phyloP scores from a whole-genome alignment of 2,888 invertebrate genomes.

The Penaeus monodon region DNA sequence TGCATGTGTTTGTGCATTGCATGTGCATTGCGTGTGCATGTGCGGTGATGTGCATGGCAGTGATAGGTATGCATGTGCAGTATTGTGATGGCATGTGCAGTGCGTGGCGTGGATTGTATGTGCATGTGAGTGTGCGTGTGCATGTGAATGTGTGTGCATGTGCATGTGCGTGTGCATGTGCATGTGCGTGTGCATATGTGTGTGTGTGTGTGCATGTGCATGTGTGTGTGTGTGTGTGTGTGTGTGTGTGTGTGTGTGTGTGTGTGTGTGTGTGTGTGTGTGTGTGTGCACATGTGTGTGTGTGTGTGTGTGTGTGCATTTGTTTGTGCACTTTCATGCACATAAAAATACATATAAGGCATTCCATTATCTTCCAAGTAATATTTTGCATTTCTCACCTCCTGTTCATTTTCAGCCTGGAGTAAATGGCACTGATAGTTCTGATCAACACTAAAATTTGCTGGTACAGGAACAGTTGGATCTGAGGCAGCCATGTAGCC shows the following conservation, averaged over 20 bases:
- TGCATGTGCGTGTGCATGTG: not conserved
- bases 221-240: not conserved
- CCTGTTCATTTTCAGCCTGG: slow-evolving; percentile 58
- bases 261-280: not conserved
- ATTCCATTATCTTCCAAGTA: not conserved
- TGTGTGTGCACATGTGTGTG: not conserved
- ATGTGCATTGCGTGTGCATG: no score
- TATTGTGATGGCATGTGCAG: no score
- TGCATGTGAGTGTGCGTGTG: not conserved
- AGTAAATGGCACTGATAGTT: slow-evolving; percentile 63
- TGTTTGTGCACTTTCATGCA: not conserved
- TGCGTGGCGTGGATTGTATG: no score
- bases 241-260: not conserved
- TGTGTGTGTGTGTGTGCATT: no score
- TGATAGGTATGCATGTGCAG: no score
- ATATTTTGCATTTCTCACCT: slow-evolving; percentile 34
- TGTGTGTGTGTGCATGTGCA: not conserved
- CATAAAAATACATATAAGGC: not conserved
- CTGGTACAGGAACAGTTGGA: slow-evolving; percentile 42
- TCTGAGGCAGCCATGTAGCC: slow-evolving; percentile 42
- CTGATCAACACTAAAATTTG: slow-evolving; percentile 39
- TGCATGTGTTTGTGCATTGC: no score
- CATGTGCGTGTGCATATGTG: not conserved
- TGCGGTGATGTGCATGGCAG: no score
- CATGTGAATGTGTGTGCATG: not conserved